Percentiles rank a stretch among this genome's conserved stretches.
Evolutionary conservation across 2,888 invertebrate genomes (phyloP).

Genomic region (Pseudococcus jackbeardsleyi): DNA sequence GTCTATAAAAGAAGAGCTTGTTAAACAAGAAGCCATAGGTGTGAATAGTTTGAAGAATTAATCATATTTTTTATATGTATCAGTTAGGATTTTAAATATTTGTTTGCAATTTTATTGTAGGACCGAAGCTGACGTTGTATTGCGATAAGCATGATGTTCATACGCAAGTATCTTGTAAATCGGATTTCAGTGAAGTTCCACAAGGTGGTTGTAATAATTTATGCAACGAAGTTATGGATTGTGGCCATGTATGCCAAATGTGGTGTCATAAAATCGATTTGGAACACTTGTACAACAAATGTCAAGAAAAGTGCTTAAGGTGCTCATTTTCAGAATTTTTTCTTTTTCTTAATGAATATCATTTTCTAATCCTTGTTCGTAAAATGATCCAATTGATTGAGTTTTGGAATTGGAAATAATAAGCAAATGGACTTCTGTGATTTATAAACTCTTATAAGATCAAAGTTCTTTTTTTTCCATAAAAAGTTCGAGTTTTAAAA

Average conservation of each 20-base stretch:
- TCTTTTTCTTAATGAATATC: background rate
- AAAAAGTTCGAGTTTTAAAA: too few species aligned
- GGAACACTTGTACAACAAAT: conserved; percentile 72
- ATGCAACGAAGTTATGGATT: conserved; percentile 73
- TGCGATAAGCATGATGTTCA: conserved; percentile 73
- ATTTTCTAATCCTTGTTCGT: too few species aligned
- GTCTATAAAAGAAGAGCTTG: conserved; percentile 72
- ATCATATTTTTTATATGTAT: conserved; percentile 21
- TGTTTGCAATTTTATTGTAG: conserved; percentile 61
- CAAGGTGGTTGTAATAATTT: conserved; percentile 76
- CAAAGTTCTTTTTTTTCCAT: too few species aligned
- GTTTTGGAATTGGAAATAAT: too few species aligned
- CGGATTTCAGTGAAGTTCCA: conserved; percentile 69
- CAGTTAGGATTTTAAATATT: background rate
- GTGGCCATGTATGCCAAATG: conserved; percentile 76
- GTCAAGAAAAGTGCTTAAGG: conserved; percentile 73
- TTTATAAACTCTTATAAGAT: too few species aligned
- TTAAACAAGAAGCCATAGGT: conserved; percentile 73
- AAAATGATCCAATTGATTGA: too few species aligned
- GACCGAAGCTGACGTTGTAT: conserved; percentile 69
- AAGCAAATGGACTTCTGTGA: too few species aligned
- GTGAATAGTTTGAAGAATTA: background rate
- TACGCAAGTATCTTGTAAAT: conserved; percentile 69
- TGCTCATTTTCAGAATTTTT: conserved; percentile 68
- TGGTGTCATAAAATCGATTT: conserved; percentile 76